Base-by-base conservation (phyloP, 2,113 vertebrate genomes). In the Cichladusa arquata region DNA sequence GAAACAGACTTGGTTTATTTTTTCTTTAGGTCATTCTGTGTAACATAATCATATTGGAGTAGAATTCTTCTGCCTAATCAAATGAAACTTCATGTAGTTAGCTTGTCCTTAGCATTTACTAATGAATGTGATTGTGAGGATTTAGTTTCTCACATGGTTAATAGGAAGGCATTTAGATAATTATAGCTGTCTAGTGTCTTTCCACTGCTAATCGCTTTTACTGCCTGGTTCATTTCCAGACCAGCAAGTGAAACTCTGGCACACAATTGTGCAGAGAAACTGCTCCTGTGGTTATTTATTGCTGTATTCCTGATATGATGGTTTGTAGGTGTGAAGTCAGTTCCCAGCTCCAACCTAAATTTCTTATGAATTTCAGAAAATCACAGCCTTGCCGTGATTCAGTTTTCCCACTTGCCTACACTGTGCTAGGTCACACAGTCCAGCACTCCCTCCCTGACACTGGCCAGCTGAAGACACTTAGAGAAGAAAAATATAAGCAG, bases 131-230 rank as follows among this genome's bases (percentile, higher is more conserved):
- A 98, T 98, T 98, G 97, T 91, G 88, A 96, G 96, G 94, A 95
- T 98, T 97, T 97, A 97, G 97, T 95, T 97, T 97, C 96, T 98
- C 94, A 96, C 96, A 96, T 92, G 87, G 97, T 96, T 98, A 98
- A 98, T 96, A 97, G 96, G 86, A 95, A 98, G 89, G 96, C 98
- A 98, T 97, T 98, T 97, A 97, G 97, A 92, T 97, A 98, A 98
- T 98, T 98, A 94, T 93, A 96, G 93, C 96, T 98, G 97, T 98
- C 98, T 97, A 93, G 81, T 93, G 89, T 95, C 96, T 97, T 98
- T 97, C 97, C 94, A 96, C 95, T 96, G 96, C 93, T 96, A 96
- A 97, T 97, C 71, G 47, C 97, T 98, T 97, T 97, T 97, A 87
- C 89, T 92, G 95, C 95, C 90, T 97, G 96, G 96, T 97, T 97